These are phyloP conservation scores for Esperia sulphurella DNA, from an alignment of 2,888 invertebrate species.

Conservation along the genomic window DNA sequence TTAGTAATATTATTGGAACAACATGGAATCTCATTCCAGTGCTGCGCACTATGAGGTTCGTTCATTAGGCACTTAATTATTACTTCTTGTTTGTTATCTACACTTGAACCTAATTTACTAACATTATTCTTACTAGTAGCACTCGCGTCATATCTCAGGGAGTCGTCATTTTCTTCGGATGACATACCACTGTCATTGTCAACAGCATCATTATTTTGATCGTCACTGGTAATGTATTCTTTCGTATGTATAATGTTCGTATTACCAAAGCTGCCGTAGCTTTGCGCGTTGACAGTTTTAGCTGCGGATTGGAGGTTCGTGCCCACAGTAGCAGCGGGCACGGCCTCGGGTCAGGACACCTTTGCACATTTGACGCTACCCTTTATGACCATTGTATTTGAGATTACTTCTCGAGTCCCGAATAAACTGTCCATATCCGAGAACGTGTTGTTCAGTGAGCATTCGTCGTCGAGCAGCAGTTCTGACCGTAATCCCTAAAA, in stretches of 20 bases:
- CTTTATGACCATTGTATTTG: constrained; percentile 60
- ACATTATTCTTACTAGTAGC: constrained; percentile 40
- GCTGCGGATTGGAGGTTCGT: constrained; percentile 38
- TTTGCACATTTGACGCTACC: constrained; percentile 45
- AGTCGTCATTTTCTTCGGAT: constrained; percentile 69
- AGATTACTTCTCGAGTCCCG: constrained; percentile 49
- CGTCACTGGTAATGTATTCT: constrained; percentile 21
- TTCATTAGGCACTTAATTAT: constrained; percentile 70
- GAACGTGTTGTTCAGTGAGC: constrained; percentile 52
- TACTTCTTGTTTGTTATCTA: constrained; percentile 43
- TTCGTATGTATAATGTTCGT: constrained; percentile 41
- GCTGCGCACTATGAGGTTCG: constrained; percentile 52
- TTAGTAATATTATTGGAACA: constrained; percentile 61
- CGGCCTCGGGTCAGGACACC: constrained; percentile 71
- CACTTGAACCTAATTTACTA: constrained; percentile 27
- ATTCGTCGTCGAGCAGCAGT: constrained; percentile 54
- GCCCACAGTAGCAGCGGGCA: constrained; percentile 53
- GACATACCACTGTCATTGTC: constrained; percentile 68
- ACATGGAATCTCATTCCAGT: constrained; percentile 71
- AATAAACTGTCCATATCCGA: constrained; percentile 58
- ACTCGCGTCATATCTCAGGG: constrained; percentile 46
- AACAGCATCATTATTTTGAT: constrained; percentile 20
- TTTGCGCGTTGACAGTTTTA: constrained; percentile 34
- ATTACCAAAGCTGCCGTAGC: constrained; percentile 64
- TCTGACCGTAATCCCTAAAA: constrained; percentile 67